Evolutionary conservation across 1,140 invertebrate genomes (phyloP), one percentile per base, ranked within the genome.

Genomic region (Halotydeus destructor): DNA sequence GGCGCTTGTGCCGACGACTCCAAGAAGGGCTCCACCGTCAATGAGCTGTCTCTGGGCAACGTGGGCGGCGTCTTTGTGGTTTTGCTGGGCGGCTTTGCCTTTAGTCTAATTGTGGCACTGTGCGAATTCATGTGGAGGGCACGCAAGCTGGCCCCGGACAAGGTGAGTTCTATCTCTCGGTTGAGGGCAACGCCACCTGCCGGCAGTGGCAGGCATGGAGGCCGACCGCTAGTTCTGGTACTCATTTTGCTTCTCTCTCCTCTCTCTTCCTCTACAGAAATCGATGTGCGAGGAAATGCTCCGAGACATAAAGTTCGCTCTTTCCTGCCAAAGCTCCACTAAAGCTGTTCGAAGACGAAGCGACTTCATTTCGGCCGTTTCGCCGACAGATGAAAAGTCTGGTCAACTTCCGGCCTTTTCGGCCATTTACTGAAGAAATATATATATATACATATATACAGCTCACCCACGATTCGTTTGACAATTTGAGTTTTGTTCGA

Each of bases 41-140:
- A 35, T 19, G 52, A 51, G 27, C 37, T 55, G 23, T 49, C 46
- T 25, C 30, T 55, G 26, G 54, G 38, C 30, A 55, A 55, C 43
- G 61, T 67, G 22, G 65, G 63, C n/a, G 65, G 65, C 21, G 62
- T 67, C 5, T 67, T 67, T 48, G 60, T 67, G 12, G 59, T 67
- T 16, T 54, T 67, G 3, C 50, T 66, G n/a, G 55, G 57, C 16
- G 64, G 63, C 14, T 52, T 64, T 12, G 49, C 48, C 2, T 48
- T 57, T 11, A 57, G 60, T 2, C 49, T 48, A n/a, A 38, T 46
- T 24, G 50, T 51, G 19, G 49, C 43, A 11, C 41, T 52, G 22
- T 24, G 38, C n/a, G 50, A 52, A 35, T 52, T 52, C 31, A 34
- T 51, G 32, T 51, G 49, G 49, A 44, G 41, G 35, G 41, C 50